Base-by-base conservation (phyloP, 2,888 invertebrate genomes). In the Heliconius charithonia region DNA sequence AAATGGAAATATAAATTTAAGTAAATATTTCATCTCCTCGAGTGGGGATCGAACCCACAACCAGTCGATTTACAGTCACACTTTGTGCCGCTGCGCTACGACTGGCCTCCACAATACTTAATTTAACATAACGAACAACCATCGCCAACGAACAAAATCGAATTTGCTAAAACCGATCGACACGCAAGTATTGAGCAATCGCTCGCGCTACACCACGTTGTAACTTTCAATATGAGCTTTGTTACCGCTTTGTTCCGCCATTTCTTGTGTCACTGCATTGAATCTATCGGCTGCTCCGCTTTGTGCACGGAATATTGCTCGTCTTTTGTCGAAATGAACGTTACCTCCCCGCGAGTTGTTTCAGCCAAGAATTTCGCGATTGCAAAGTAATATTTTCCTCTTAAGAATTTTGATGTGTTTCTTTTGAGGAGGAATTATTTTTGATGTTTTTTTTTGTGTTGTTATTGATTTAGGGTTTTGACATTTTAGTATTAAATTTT, bases 251-350 rank as follows among this genome's bases (percentile, higher is more conserved):
- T 90, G 92, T 90, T 90, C 90, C 92, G 91, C 91, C 90, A 92
- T 93, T 94, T 93, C 94, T 94, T 94, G 91, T 94, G 94, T 94
- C 94, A 94, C 94, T 93, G 93, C 95, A 94, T 94, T 93, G 94
- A 94, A 94, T 94, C 94, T 94, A 94, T 94, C 93, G 94, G 91
- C 90, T 90, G 92, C 90, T 91, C 90, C 91, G 94, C 94, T 94
- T 94, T 94, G 94, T 94, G 93, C 92, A 89, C 91, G 89, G 93
- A 92, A 94, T 94, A 94, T 94, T 94, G 94, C 93, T 93, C 92
- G 92, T 93, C 94, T 92, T 93, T 94, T 93, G 92, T 93, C 92
- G 92, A 92, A 93, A 93, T 93, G 93, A 94, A 93, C 92, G 93
- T 92, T 91, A 92, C 93, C 93, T 92, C 89, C 89, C 92, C 91